Percentiles rank a stretch among this genome's conserved stretches.
Evolutionary conservation across 2,797 vertebrate species (phyloP).

Genomic region (Sebastes vulpes): DNA sequence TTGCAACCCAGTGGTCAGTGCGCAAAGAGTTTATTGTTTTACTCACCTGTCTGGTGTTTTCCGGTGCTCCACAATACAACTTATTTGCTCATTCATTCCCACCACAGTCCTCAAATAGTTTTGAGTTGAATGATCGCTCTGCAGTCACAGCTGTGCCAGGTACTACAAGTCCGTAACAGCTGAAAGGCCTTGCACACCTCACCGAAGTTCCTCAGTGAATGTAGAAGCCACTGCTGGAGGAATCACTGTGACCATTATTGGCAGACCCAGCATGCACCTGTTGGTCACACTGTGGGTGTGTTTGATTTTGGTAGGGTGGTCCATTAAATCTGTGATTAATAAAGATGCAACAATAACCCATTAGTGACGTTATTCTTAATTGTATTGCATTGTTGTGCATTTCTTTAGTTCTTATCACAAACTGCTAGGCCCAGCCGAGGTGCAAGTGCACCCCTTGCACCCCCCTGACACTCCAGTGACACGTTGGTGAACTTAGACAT

Average conservation of each 20-base stretch:
- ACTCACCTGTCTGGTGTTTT: background rate
- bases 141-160: background rate
- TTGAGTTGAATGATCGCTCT: background rate
- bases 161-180: background rate
- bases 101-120: background rate
- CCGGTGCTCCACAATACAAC: background rate
- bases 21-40: background rate
- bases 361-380: background rate
- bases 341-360: background rate
- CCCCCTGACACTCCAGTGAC: background rate
- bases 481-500: background rate
- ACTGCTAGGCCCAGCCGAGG: background rate
- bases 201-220: background rate
- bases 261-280: background rate
- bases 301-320: background rate
- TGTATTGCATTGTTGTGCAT: background rate
- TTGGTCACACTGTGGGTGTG: background rate
- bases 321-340: background rate
- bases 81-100: background rate
- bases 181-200: background rate
- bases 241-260: background rate
- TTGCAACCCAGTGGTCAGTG: background rate
- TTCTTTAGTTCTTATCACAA: background rate
- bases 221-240: background rate
- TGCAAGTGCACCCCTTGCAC: background rate